Percentiles rank a stretch among this genome's conserved stretches.
phyloP scores from a whole-genome alignment of 2,888 invertebrate species.

The Drosophila kuntzei region DNA sequence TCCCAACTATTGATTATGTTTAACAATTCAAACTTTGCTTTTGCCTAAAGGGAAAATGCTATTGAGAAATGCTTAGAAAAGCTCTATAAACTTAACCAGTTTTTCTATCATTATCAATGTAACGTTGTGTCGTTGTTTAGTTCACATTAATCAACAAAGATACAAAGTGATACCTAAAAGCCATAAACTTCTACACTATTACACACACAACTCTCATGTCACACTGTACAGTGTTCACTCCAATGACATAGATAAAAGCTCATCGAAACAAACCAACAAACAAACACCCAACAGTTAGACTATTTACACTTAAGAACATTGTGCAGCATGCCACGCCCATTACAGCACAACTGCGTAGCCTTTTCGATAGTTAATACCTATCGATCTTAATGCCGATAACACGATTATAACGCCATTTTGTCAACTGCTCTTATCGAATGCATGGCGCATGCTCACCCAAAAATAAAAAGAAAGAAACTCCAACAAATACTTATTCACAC shows the following conservation, averaged over 20 bases:
- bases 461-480: neutral
- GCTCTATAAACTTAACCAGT: slow-evolving; percentile 42
- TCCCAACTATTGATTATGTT: neutral
- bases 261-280: slow-evolving; percentile 29
- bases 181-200: slow-evolving; percentile 11
- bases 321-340: slow-evolving; percentile 40
- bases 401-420: slow-evolving; percentile 34
- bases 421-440: slow-evolving; percentile 50
- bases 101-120: slow-evolving; percentile 65
- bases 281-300: slow-evolving; percentile 7
- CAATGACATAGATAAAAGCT: slow-evolving; percentile 44
- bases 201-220: slow-evolving; percentile 30
- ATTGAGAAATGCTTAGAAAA: slow-evolving; percentile 39
- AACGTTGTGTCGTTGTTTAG: slow-evolving; percentile 77
- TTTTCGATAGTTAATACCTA: slow-evolving; percentile 43
- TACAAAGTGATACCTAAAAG: slow-evolving; percentile 26
- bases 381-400: slow-evolving; percentile 49
- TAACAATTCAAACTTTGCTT: slow-evolving; percentile 14
- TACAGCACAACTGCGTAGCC: slow-evolving; percentile 18
- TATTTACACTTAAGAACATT: slow-evolving; percentile 23
- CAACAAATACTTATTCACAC: slow-evolving; percentile 5
- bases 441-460: slow-evolving; percentile 49
- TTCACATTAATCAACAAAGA: slow-evolving; percentile 55
- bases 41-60: slow-evolving; percentile 32
- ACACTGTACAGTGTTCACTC: slow-evolving; percentile 21